phyloP scores from a whole-genome alignment of 2,797 vertebrate species.

The Peromyscus aztecus region DNA sequence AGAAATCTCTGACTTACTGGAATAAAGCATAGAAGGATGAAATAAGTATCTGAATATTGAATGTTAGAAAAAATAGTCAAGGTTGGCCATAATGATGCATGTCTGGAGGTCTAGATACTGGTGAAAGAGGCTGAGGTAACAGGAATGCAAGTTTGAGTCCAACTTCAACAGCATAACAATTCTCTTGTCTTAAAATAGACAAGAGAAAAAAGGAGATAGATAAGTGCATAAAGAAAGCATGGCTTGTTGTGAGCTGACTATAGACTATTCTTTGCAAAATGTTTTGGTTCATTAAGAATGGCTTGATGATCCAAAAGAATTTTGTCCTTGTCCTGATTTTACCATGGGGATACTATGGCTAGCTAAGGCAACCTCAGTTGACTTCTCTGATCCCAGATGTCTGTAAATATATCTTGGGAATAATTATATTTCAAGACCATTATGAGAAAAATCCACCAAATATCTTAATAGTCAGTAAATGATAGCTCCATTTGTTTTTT shows the following conservation, averaged over 20 bases:
- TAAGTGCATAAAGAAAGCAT: neutral
- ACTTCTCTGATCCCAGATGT: conserved; percentile 30
- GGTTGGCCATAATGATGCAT: neutral
- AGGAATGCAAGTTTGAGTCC: neutral
- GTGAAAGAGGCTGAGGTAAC: neutral
- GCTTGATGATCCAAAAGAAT: neutral
- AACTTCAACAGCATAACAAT: neutral
- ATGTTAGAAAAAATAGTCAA: neutral
- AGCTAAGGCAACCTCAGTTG: neutral
- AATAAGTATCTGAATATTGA: conserved; percentile 1
- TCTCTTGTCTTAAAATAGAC: neutral
- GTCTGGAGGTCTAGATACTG: neutral
- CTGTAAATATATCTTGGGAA: neutral
- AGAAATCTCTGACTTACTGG: neutral
- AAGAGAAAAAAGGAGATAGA: neutral
- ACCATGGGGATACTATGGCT: neutral
- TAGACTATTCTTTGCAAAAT: conserved; percentile 8
- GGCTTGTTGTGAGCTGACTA: neutral
- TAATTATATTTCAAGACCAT: conserved; percentile 38
- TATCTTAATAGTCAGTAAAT: conserved; percentile 3
- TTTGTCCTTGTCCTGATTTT: neutral
- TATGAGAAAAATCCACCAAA: neutral
- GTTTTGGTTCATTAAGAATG: neutral
- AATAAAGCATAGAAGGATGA: neutral
- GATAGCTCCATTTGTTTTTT: neutral